Base-by-base conservation (phyloP, 2,888 invertebrate genomes). In the Pardosa pseudoannulata region DNA sequence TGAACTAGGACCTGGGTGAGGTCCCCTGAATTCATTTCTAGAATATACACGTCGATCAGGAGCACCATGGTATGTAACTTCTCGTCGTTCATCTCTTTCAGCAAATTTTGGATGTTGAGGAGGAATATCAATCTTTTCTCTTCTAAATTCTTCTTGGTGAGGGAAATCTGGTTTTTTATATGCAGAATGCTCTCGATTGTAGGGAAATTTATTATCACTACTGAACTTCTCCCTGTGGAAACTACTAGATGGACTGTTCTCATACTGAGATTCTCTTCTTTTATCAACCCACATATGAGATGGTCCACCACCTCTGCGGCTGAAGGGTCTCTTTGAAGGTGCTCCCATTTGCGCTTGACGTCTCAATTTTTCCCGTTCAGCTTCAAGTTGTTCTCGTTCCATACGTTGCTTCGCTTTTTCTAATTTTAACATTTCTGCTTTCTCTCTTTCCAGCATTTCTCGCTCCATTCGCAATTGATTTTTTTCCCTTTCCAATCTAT, bases 351-450 rank as follows among this genome's bases (percentile, higher is more conserved):
- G 70, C 9, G 74, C 67, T n/a, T 86, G 86, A 1, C 86, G 67
- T 0, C 86, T 29, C 7, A 86, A 39, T 41, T 86, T 79, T 28
- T 86, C 86, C 6, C 86, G 29, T 16, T 86, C 86, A 23, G 46
- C 29, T 65, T 86, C 86, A 16, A 86, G 23, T 23, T 75, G 79
- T 62, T 96, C 94, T 11, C 89, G 29, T 56, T 86, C 88, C 76
- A 89, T 88, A 28, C 88, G 70, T 56, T 88, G 96, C 74, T 88
- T 89, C 91, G 97, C 97, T 16, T 96, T 93, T 91, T 97, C 96
- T 89, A 97, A 91, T 75, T 96, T 94, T 89, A 97, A 92, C 36
- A 97, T 91, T 90, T 97, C 97, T n/a, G 95, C 95, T 91, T 96
- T 96, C 91, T 96, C 94, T n/a, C 88, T 31, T 39, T 86, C 88